Percentiles rank a stretch among this genome's conserved stretches.
Conservation (phyloP, 2,113 vertebrate genomes). For the Calyptomena viridis region DNA sequence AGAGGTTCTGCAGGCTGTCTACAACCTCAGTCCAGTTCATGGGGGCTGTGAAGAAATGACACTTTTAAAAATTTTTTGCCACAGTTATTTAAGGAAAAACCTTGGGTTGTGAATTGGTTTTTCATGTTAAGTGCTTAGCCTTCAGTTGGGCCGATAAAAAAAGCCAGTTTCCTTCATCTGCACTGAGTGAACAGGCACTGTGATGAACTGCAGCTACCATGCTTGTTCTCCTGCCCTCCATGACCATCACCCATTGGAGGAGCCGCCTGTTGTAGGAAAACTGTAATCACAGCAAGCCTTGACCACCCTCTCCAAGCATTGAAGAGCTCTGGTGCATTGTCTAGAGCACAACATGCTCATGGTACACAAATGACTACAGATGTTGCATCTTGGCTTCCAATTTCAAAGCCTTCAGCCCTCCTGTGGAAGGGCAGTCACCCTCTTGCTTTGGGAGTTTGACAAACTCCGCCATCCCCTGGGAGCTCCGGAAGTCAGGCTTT, state of each 20-base stretch:
- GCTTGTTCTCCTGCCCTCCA: not conserved
- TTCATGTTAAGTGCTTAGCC: not conserved
- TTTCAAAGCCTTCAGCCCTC: constrained; percentile 68
- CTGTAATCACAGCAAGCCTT: not conserved
- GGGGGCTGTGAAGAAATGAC: not conserved
- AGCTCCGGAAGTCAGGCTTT: constrained; percentile 68
- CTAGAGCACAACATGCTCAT: rapidly evolving
- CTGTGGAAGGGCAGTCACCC: constrained; percentile 35
- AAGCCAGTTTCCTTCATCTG: not conserved
- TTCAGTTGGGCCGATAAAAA: not conserved
- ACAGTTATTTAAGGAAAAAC: not conserved
- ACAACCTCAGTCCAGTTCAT: not conserved
- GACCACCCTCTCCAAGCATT: not conserved
- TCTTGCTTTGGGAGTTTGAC: constrained; percentile 41
- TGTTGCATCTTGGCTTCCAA: constrained; percentile 40
- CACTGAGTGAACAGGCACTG: not conserved
- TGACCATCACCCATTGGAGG: not conserved
- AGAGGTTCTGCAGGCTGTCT: not conserved
- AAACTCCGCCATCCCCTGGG: constrained; percentile 33
- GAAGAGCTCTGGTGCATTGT: not conserved
- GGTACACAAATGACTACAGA: not conserved
- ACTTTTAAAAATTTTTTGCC: not conserved
- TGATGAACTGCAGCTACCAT: not conserved
- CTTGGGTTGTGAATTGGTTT: not conserved
- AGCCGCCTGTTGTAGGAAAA: not conserved